These are phyloP conservation scores for Melieria omissa DNA, from an alignment of 2,888 invertebrate genomes.

Conservation along the genomic window DNA sequence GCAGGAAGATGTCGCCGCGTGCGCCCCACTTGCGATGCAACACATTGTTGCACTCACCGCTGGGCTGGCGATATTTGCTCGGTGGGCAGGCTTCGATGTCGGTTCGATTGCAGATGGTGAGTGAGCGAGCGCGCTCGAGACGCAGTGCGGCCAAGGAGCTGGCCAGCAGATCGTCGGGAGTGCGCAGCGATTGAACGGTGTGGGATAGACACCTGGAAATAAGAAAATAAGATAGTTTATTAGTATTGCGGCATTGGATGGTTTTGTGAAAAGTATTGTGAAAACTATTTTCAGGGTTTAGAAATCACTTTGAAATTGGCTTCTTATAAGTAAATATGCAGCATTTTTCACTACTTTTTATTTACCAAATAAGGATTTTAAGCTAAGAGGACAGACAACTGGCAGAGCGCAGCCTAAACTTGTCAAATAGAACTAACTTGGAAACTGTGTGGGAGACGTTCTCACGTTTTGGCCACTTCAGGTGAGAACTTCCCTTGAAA, in stretches of 20 bases:
- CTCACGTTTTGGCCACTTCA: no score
- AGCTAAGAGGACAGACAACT: no score
- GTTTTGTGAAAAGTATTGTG: no score
- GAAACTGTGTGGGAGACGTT: no score
- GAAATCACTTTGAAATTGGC: no score
- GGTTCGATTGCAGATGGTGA: constrained; percentile 50
- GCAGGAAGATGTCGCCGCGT: constrained; percentile 80
- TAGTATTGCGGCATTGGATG: no score
- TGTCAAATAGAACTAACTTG: no score
- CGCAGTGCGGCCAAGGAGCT: constrained; percentile 55
- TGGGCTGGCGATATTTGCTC: constrained; percentile 83
- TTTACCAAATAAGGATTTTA: rapidly evolving
- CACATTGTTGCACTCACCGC: constrained; percentile 90
- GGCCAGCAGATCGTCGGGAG: constrained; percentile 60
- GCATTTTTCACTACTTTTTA: no score
- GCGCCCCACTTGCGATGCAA: constrained; percentile 86
- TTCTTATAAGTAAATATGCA: no score
- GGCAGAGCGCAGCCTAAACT: no score
- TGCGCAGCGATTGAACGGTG: constrained; percentile 49
- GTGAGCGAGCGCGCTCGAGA: constrained; percentile 55
- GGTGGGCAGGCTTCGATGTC: constrained; percentile 73
- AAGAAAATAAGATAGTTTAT: neutral
- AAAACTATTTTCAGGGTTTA: no score
- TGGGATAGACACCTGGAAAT: constrained; percentile 55
- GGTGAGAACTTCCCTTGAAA: no score